Base-by-base conservation (phyloP, 1,140 invertebrate species). In the Scaptomyza hsui region DNA sequence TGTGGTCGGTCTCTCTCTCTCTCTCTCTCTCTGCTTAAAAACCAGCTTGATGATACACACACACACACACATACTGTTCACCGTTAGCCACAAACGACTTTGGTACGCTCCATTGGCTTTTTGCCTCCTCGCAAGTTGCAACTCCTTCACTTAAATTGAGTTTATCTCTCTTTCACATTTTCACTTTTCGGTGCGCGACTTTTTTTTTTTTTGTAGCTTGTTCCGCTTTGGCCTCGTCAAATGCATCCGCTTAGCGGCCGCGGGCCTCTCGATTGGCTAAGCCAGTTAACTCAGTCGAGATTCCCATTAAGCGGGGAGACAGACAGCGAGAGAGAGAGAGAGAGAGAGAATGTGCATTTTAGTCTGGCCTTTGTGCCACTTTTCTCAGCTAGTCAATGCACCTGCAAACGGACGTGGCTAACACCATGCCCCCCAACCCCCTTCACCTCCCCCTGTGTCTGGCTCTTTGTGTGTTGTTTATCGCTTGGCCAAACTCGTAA, bases 221-320 rank as follows among this genome's bases (percentile, higher is more conserved):
- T 78, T 78, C 59, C 65, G 55, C 51, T 72, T 49, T 70, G 71
- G 52, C 71, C 57, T 48, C 55, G 71, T 79, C 76, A 72, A 80
- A 80, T 80, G 77, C 77, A 80, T 80, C 77, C 77, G 77, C 77
- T 80, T 80, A 65, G 72, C 61, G 60, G 74, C 60, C 73, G 74
- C 41, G 37, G 55, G 55, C 57, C 59, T 37, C 70, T 65, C 3
- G 12, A 37, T 57, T 75, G 72, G 77, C 76, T 75, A 67, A 79
- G 76, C 77, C 77, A 75, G 77, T 79, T 79, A 75, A 79, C 76
- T 51, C 72, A 55, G 59, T 70, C 59, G 59, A 70, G 59, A 70
- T 68, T 60, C 53, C 39, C 47, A 48, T 45, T 49, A 60, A n/a
- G n/a, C n/a, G n/a, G n/a, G n/a, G n/a, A n/a, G n/a, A 1, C 4